These are phyloP conservation scores for Promerops cafer DNA, from an alignment of 2,113 vertebrate species.

Conservation along the genomic window DNA sequence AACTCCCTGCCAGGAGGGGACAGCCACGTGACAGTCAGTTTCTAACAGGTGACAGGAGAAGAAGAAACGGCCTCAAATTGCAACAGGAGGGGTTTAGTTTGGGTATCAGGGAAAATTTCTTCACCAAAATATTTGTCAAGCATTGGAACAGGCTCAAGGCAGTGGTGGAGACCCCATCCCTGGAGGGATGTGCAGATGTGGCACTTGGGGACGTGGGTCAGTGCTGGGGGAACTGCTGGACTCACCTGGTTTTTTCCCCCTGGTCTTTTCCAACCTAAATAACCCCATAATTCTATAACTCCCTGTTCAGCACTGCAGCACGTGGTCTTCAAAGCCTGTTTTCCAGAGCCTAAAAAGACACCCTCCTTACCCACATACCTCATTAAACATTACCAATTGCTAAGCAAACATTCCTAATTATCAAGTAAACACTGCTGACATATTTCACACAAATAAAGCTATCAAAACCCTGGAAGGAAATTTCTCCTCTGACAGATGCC, in stretches of 20 bases:
- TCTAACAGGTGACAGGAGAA: neutral
- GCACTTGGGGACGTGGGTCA: neutral
- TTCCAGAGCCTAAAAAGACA: neutral
- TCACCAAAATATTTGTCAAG: neutral
- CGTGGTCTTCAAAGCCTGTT: neutral
- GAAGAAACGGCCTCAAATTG: no score
- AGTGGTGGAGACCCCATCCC: neutral
- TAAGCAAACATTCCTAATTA: neutral
- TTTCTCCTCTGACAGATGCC: neutral
- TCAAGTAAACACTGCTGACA: neutral
- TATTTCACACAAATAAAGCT: neutral
- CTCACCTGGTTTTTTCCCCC: accelerated
- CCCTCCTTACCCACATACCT: neutral
- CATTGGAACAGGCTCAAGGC: neutral
- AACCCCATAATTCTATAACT: neutral
- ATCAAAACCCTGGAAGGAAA: neutral
- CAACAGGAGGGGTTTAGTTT: accelerated
- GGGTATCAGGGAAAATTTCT: neutral
- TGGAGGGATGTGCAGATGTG: neutral
- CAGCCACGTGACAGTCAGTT: accelerated
- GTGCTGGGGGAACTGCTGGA: neutral
- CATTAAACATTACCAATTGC: neutral
- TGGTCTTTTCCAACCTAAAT: neutral
- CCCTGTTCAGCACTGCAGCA: neutral
- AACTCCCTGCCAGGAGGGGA: neutral